phyloP scores from a whole-genome alignment of 2,797 vertebrate genomes.

The Cirrhinus molitorella region DNA sequence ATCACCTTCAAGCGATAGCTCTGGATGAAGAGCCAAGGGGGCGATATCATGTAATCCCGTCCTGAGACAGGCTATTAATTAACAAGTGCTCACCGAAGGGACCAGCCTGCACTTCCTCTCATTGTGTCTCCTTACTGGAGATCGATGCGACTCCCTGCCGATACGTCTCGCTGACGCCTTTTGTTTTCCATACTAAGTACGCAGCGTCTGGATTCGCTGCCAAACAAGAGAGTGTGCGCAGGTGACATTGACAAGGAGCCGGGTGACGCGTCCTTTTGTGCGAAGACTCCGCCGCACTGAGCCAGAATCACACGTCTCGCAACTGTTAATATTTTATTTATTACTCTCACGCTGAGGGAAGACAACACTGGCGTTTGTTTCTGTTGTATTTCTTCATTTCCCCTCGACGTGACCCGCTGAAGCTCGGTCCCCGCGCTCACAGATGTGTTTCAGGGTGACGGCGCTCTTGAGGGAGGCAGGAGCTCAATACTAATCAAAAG shows the following conservation, averaged over 20 bases:
- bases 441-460: slow-evolving; percentile 11
- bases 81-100: slow-evolving; percentile 72
- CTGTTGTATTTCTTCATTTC: slow-evolving; percentile 13
- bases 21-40: slow-evolving; percentile 60
- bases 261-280: background rate
- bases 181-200: slow-evolving; percentile 36
- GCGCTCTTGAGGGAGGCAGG: background rate
- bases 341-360: slow-evolving; percentile 7
- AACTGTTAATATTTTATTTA: slow-evolving; percentile 21
- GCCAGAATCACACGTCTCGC: background rate
- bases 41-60: slow-evolving; percentile 70
- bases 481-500: background rate
- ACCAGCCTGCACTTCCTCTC: slow-evolving; percentile 66
- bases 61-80: slow-evolving; percentile 77
- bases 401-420: background rate
- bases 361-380: background rate
- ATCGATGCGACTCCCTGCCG: slow-evolving; percentile 76
- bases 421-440: background rate
- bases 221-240: background rate
- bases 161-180: slow-evolving; percentile 72
- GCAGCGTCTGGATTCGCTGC: slow-evolving; percentile 14
- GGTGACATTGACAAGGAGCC: slow-evolving; percentile 29
- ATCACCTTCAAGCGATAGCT: slow-evolving; percentile 64
- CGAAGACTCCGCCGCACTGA: background rate
- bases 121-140: slow-evolving; percentile 73